Evolutionary conservation across 2,888 invertebrate genomes (phyloP).

Genomic region (Lagria hirta): DNA sequence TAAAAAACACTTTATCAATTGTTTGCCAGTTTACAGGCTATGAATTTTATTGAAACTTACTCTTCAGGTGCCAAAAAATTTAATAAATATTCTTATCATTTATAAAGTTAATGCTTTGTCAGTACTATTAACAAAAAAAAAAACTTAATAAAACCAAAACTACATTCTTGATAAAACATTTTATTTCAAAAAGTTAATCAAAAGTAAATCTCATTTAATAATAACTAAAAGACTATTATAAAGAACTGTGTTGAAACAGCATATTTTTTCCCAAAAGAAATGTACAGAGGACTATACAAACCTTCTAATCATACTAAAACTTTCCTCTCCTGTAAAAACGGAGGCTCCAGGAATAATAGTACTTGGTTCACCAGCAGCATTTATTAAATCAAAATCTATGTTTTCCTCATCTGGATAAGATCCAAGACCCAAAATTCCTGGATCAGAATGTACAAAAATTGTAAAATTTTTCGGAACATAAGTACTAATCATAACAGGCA

Average conservation of each 20-base stretch:
- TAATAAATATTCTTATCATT: background rate
- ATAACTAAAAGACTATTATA: too few relatives aligned
- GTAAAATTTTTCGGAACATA: conserved; percentile 83
- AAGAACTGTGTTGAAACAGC: too few relatives aligned
- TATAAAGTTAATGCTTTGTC: too few relatives aligned
- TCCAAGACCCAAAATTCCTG: conserved; percentile 95
- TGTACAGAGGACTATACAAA: too few relatives aligned
- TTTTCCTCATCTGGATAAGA: conserved; percentile 84
- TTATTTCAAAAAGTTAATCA: too few relatives aligned
- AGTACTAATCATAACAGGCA: conserved; percentile 95
- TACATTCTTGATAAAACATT: too few relatives aligned
- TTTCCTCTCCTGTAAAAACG: conserved; percentile 94
- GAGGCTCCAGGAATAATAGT: conserved; percentile 86
- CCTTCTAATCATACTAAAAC: conserved; percentile 99
- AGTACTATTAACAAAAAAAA: background rate
- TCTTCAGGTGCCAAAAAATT: conserved; percentile 1
- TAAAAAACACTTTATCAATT: conserved; percentile 13
- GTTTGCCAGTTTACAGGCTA: conserved; percentile 4
- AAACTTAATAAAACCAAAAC: conserved; percentile 34
- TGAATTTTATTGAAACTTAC: conserved; percentile 4
- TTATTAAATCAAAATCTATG: conserved; percentile 94
- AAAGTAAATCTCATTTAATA: too few relatives aligned
- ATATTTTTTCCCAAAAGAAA: too few relatives aligned
- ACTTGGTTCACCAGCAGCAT: conserved; percentile 98
- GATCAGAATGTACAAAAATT: conserved; percentile 94